phyloP scores from a whole-genome alignment of 1,140 invertebrate genomes.

The Planococcus citri region DNA sequence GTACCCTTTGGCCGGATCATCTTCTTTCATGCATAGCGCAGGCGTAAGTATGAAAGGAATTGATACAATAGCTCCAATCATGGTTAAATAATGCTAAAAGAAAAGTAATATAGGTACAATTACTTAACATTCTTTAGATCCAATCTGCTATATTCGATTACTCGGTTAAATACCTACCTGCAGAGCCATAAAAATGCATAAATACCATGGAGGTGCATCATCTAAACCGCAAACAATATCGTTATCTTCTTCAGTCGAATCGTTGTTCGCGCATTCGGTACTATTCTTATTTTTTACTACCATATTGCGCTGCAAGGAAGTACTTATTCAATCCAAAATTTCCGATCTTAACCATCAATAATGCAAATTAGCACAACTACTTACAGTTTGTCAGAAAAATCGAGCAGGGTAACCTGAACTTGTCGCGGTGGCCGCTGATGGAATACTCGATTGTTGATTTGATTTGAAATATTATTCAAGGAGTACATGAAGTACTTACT shows the following conservation, averaged over 20 bases:
- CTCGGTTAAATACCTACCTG: conserved; percentile 44
- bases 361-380: no score
- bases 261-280: not conserved
- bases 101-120: not conserved
- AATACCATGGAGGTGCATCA: conserved; percentile 68
- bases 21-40: conserved; percentile 64
- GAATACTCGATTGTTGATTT: no score
- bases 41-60: conserved; percentile 72
- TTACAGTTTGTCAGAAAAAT: no score
- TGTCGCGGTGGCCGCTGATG: no score
- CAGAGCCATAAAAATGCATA: conserved; percentile 66
- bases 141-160: no score
- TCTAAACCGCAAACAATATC: conserved; percentile 63
- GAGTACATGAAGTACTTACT: no score
- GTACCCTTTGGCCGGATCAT: conserved; percentile 61
- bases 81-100: conserved; percentile 68
- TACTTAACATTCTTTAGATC: no score
- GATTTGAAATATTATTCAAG: no score
- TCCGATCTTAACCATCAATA: no score
- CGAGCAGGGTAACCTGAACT: no score
- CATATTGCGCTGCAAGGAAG: no score
- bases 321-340: no score
- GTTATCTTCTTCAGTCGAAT: not conserved
- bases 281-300: conserved; percentile 1
- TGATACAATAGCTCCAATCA: conserved; percentile 74